A percentile compares a stretch with the other conserved stretches of the same genome.
These are phyloP conservation scores for Oxycera nigricornis DNA, from an alignment of 2,888 invertebrate species.

Conservation along the genomic window DNA sequence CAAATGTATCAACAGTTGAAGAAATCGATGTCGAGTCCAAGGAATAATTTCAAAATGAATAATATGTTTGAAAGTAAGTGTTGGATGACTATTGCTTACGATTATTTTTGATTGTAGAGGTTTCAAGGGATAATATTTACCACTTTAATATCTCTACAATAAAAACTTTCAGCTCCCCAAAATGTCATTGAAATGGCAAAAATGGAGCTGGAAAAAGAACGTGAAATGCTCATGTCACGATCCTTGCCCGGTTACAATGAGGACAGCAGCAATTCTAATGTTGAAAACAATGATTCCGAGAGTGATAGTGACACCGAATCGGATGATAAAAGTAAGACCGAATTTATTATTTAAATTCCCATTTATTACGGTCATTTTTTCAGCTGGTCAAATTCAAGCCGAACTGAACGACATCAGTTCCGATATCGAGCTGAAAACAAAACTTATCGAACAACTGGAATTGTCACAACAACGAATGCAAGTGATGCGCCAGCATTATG, in stretches of 20 bases:
- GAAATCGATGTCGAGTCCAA: constrained; percentile 56
- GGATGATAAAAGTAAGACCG: constrained; percentile 65
- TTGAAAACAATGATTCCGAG: constrained; percentile 64
- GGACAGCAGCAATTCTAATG: constrained; percentile 66
- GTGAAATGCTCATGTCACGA: constrained; percentile 61
- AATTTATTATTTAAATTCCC: neutral
- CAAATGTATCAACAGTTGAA: constrained; percentile 77
- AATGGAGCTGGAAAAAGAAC: constrained; percentile 76
- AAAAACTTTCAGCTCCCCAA: constrained; percentile 59
- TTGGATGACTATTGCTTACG: too few species aligned
- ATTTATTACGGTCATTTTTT: constrained; percentile 45
- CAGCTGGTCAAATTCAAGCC: constrained; percentile 70
- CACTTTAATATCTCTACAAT: too few species aligned
- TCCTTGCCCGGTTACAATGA: constrained; percentile 63
- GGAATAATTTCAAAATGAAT: constrained; percentile 47
- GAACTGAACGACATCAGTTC: constrained; percentile 89
- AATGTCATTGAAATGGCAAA: constrained; percentile 79
- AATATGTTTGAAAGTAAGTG: constrained; percentile 46
- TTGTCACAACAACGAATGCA: constrained; percentile 85
- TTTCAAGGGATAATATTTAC: too few species aligned
- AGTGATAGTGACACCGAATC: constrained; percentile 69
- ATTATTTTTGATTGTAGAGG: too few species aligned
- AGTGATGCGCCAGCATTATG: constrained; percentile 88
- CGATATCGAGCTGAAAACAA: constrained; percentile 94
- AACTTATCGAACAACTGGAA: constrained; percentile 92